Percentiles rank a stretch among this genome's conserved stretches.
Conservation (phyloP, 2,888 invertebrate species). For the Cephus rjabovi region DNA sequence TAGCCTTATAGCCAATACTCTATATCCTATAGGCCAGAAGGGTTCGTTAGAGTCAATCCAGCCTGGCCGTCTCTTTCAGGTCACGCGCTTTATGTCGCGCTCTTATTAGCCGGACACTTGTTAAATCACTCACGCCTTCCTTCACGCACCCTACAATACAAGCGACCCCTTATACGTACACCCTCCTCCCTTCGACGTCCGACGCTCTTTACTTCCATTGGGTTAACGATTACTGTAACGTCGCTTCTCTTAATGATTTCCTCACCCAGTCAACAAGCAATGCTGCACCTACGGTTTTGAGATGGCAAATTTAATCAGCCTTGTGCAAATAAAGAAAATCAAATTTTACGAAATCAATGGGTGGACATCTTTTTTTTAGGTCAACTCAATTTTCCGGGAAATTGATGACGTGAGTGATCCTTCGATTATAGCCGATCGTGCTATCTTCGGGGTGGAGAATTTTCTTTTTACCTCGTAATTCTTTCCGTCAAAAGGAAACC, state of each 20-base stretch:
- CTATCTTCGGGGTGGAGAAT: neutral
- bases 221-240: neutral
- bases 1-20: neutral
- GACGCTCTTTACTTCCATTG: neutral
- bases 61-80: constrained; percentile 18
- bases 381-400: too few species aligned
- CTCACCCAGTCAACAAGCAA: neutral
- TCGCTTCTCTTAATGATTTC: neutral
- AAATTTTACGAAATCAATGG: too few species aligned
- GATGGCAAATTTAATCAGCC: neutral
- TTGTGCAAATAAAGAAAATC: too few species aligned
- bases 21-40: constrained; percentile 14
- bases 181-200: neutral
- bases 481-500: neutral
- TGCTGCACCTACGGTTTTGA: neutral
- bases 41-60: constrained; percentile 17
- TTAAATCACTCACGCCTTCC: constrained; percentile 12
- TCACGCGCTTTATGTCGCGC: constrained; percentile 15
- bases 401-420: too few species aligned
- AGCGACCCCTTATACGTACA: neutral
- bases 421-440: too few species aligned
- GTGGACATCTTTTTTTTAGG: too few species aligned
- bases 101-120: constrained; percentile 19
- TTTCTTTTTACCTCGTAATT: neutral
- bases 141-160: neutral